phyloP scores from a whole-genome alignment of 2,888 invertebrate species.

The Netelia inedita region DNA sequence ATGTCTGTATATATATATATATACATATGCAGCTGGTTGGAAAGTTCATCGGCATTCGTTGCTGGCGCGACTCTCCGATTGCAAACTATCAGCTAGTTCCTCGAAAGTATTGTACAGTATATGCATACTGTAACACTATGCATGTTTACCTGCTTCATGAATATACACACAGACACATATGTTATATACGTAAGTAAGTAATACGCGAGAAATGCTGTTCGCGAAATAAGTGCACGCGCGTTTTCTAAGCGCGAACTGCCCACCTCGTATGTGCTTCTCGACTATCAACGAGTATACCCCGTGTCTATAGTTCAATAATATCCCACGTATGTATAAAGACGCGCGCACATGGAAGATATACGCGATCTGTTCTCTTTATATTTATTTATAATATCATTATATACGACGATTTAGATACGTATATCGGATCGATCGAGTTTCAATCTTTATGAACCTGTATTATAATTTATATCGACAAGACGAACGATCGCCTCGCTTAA shows the following conservation, averaged over 20 bases:
- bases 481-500: constrained; percentile 38
- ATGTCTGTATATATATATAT: constrained; percentile 17
- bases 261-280: constrained; percentile 53
- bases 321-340: constrained; percentile 2
- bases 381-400: too few relatives aligned
- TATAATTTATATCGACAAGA: constrained; percentile 35
- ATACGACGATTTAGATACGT: too few relatives aligned
- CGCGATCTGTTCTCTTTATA: not conserved
- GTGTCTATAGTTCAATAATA: not conserved
- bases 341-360: not conserved
- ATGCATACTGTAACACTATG: constrained; percentile 20
- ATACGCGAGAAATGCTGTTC: constrained; percentile 61
- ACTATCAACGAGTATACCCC: constrained; percentile 60
- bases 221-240: constrained; percentile 68
- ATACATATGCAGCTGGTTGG: constrained; percentile 61
- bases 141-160: constrained; percentile 2
- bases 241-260: constrained; percentile 56
- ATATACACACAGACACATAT: not conserved
- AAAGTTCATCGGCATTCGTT: constrained; percentile 70
- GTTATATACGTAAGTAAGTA: constrained; percentile 10
- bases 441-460: constrained; percentile 31
- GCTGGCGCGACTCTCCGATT: constrained; percentile 59
- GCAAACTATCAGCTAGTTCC: constrained; percentile 69
- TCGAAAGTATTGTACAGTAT: constrained; percentile 60
- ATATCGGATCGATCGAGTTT: constrained; percentile 34